phyloP scores from a whole-genome alignment of 2,113 vertebrate species.

The Callithrix jacchus region DNA sequence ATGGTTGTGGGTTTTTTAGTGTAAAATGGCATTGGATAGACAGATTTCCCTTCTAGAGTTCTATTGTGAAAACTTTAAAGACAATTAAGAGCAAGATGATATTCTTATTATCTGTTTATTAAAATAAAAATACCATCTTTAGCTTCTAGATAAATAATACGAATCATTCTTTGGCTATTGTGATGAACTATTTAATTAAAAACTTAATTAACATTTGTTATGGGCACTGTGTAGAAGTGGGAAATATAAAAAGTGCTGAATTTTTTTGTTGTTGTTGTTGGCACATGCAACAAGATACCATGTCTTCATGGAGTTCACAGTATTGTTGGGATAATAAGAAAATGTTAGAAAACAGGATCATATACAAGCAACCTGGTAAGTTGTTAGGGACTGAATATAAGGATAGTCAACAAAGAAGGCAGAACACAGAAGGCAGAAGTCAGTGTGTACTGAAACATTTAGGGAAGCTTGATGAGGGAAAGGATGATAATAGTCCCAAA shows the following conservation, averaged over 20 bases:
- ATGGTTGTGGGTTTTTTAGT: neutral
- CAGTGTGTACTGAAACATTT: neutral
- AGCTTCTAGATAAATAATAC: slow-evolving; percentile 14
- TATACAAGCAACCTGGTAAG: neutral
- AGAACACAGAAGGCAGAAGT: neutral
- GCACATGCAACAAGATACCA: neutral
- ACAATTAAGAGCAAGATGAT: neutral
- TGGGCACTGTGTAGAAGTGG: neutral
- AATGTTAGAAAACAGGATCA: neutral
- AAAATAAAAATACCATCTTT: neutral
- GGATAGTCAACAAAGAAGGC: neutral
- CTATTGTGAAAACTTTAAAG: slow-evolving; percentile 7
- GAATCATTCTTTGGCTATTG: neutral
- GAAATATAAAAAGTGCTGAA: neutral
- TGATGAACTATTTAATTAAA: neutral
- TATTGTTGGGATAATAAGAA: neutral
- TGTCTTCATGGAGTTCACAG: neutral
- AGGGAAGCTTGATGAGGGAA: neutral
- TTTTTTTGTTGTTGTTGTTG: neutral
- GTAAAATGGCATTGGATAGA: neutral
- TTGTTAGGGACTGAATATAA: neutral
- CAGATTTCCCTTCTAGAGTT: neutral
- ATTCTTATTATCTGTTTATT: neutral
- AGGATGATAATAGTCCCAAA: neutral
- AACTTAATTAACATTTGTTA: neutral